phyloP scores from a whole-genome alignment of 2,113 vertebrate species.

The Rattus rattus region DNA sequence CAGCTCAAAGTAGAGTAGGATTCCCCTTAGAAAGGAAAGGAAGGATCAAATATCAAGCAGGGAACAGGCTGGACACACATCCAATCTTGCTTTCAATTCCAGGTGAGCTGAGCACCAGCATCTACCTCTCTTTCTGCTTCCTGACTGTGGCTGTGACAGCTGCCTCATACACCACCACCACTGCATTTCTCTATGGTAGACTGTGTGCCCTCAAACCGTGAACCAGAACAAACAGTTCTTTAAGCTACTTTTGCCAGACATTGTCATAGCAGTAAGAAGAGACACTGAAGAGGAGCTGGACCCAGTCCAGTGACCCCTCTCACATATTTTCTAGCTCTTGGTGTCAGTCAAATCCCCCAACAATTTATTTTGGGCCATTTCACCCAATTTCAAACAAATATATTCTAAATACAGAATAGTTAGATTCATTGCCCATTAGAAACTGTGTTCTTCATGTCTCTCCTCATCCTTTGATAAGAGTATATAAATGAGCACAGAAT shows the following conservation, averaged over 20 bases:
- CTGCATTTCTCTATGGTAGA: too few species aligned
- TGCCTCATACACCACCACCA: not conserved
- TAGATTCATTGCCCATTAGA: not conserved
- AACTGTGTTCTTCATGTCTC: not conserved
- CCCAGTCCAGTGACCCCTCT: not conserved
- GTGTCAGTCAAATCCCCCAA: not conserved
- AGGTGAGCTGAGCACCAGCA: not conserved
- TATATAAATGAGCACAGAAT: not conserved
- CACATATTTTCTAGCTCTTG: not conserved
- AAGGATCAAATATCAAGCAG: too few species aligned
- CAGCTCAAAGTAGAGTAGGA: too few species aligned
- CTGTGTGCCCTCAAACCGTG: not conserved
- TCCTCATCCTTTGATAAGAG: not conserved
- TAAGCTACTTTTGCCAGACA: not conserved
- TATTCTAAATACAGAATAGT: not conserved
- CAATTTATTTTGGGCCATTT: not conserved
- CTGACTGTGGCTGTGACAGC: not conserved
- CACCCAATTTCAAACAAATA: not conserved
- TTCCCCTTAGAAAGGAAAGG: too few species aligned
- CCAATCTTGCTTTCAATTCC: too few species aligned
- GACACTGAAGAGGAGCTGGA: too few species aligned
- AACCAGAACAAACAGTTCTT: not conserved
- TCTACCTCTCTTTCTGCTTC: not conserved
- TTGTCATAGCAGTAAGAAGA: not conserved
- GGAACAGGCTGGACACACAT: too few species aligned